Evolutionary conservation across 2,113 vertebrate genomes (phyloP), one percentile per base, ranked within the genome.

Genomic region (Callocephalon fimbriatum): DNA sequence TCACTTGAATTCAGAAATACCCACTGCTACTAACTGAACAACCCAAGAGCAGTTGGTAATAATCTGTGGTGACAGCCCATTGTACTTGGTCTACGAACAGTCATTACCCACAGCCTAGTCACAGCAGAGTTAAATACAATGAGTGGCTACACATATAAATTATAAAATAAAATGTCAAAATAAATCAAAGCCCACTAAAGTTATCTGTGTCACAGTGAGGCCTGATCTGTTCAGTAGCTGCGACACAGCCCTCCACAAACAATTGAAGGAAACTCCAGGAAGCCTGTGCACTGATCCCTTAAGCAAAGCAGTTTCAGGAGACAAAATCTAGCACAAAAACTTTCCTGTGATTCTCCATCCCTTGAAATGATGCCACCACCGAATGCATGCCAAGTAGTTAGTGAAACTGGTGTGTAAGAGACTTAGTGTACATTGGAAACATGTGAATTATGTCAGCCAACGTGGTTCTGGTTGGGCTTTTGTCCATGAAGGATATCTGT

Each of bases 211-310:
- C 79, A 35, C 13, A 11, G 15, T 62, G 53, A 94, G 71, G 63
- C 12, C 56, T 91, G 37, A 42, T 71, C 67, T 87, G 21, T 74
- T 91, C 62, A 76, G 59, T 67, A 77, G 25, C 31, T 73, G 27
- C 3, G n/a, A 26, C 79, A 71, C 13, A 63, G 40, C 51, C 59
- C 53, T 91, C 59, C 27, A 83, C 82, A 92, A 92, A 98, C 98
- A 98, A 98, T 98, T 96, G 96, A 95, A 98, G 98, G 98, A 98
- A 98, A 94, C 86, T 81, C 85, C 86, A 85, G 96, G 96, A 98
- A 94, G 90, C 56, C 97, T 97, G 97, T 85, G 51, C 63, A 61
- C 23, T 94, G 63, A 96, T 96, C 95, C 71, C 70, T 81, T 35
- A 48, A 87, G 88, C n/a, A 53, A 86, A 91, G 42, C 8, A 22